These are phyloP conservation scores for Calcarius ornatus DNA, from an alignment of 2,113 vertebrate species.

Conservation along the genomic window DNA sequence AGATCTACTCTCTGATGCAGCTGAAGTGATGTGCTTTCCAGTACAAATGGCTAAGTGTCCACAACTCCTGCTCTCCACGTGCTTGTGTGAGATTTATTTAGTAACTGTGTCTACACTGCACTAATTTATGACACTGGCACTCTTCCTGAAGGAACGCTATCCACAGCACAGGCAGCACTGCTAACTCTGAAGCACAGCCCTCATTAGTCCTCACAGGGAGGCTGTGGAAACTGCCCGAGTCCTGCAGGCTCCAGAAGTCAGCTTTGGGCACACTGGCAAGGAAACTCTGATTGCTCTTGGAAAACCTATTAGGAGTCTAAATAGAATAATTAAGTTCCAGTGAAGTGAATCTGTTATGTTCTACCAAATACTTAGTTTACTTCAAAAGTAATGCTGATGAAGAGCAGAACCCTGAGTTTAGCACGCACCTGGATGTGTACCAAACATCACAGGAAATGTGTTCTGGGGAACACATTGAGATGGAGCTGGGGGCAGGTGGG, in stretches of 20 bases:
- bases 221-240: neutral
- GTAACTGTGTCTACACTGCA: neutral
- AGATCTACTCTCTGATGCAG: neutral
- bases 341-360: neutral
- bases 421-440: neutral
- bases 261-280: neutral
- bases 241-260: neutral
- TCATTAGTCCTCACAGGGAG: neutral
- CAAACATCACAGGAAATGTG: neutral
- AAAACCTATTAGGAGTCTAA: neutral
- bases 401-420: neutral
- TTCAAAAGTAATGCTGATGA: neutral
- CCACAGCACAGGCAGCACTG: neutral
- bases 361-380: neutral
- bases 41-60: neutral
- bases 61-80: neutral
- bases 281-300: neutral
- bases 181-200: neutral
- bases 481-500: neutral
- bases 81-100: neutral
- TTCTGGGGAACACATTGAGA: neutral
- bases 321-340: neutral
- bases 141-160: neutral
- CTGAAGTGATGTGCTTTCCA: neutral
- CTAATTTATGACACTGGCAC: neutral